A percentile compares a stretch with the other conserved stretches of the same genome.
These are phyloP conservation scores for Ceratina calcarata DNA, from an alignment of 1,140 invertebrate species.

Conservation along the genomic window DNA sequence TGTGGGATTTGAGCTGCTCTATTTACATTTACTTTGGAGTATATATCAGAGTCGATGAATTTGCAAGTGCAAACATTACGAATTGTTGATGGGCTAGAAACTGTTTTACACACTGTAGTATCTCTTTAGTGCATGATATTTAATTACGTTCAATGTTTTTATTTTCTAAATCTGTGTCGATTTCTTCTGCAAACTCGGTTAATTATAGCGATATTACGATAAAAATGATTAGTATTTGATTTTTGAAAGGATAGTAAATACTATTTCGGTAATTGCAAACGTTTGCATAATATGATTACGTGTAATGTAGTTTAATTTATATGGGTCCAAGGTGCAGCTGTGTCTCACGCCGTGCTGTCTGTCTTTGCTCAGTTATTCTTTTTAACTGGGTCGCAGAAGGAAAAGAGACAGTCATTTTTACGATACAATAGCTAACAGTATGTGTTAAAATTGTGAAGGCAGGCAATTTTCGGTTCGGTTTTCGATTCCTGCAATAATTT, in stretches of 20 bases:
- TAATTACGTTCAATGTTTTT: constrained; percentile 43
- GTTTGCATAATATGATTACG: constrained; percentile 30
- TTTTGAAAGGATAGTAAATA: constrained; percentile 32
- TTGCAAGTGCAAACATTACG: not conserved
- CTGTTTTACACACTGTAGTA: constrained; percentile 21
- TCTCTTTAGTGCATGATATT: constrained; percentile 53
- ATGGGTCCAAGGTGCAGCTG: constrained; percentile 79
- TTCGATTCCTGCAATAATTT: constrained; percentile 46
- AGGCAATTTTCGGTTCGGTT: constrained; percentile 56
- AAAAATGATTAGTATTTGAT: constrained; percentile 39
- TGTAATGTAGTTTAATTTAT: constrained; percentile 64
- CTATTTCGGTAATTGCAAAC: constrained; percentile 17
- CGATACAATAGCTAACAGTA: constrained; percentile 3
- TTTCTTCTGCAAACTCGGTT: constrained; percentile 75
- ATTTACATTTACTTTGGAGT: not conserved
- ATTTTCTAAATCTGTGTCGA: constrained; percentile 67
- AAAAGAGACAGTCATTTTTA: constrained; percentile 71
- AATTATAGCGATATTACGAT: constrained; percentile 32
- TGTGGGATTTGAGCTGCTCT: not conserved
- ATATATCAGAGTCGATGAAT: not conserved
- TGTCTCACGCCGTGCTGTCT: constrained; percentile 74
- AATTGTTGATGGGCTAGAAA: constrained; percentile 3
- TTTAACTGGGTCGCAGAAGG: constrained; percentile 72
- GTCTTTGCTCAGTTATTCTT: constrained; percentile 64
- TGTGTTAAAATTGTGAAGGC: constrained; percentile 42